A percentile compares a stretch with the other conserved stretches of the same genome.
Evolutionary conservation across 2,797 vertebrate genomes (phyloP).

Genomic region (Lindbergichthys nudifrons): DNA sequence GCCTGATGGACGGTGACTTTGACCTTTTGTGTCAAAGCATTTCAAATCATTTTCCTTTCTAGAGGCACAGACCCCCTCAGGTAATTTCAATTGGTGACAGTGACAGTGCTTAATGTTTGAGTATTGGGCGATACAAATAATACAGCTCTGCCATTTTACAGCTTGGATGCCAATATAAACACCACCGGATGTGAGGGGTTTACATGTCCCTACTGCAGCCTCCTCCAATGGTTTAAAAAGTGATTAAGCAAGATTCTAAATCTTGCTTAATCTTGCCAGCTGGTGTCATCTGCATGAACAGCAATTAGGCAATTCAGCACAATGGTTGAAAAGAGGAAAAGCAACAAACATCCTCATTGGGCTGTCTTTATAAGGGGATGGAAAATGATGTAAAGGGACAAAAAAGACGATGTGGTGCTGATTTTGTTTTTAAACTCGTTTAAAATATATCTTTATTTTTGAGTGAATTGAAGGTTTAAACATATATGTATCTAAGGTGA

Average conservation of each 20-base stretch:
- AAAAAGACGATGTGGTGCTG: background rate
- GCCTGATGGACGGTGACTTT: slow-evolving; percentile 31
- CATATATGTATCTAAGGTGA: background rate
- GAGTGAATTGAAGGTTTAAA: background rate
- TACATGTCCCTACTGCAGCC: background rate
- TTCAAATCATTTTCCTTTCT: slow-evolving; percentile 25
- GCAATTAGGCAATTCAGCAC: background rate
- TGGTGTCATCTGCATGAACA: slow-evolving; percentile 1
- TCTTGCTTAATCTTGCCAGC: too few species aligned
- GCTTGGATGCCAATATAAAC: slow-evolving; percentile 3
- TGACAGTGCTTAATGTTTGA: background rate
- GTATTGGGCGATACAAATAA: background rate
- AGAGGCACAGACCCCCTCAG: background rate
- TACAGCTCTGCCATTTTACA: slow-evolving; percentile 9
- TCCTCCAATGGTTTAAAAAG: background rate
- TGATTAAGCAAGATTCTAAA: slow-evolving; percentile 10
- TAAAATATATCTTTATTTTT: background rate
- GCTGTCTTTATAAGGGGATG: background rate
- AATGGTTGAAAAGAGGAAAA: background rate
- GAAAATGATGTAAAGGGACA: background rate
- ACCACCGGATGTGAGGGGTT: background rate
- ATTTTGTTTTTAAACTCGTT: background rate
- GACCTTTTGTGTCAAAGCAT: slow-evolving; percentile 23
- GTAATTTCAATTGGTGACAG: background rate
- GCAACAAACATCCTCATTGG: too few species aligned